phyloP scores from a whole-genome alignment of 2,888 invertebrate genomes.

The Resseliella maxima region DNA sequence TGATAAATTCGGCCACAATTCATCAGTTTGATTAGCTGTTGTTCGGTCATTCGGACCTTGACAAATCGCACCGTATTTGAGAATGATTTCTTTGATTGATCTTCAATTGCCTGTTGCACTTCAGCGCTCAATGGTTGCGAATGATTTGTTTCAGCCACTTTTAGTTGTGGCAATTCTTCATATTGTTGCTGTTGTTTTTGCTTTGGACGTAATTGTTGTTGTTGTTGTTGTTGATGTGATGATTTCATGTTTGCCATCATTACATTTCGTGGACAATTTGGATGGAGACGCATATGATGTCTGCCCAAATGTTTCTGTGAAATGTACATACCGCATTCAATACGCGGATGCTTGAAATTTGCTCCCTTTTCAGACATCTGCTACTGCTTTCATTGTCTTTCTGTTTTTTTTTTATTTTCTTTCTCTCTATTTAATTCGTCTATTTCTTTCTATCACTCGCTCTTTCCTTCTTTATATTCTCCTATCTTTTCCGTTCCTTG shows the following conservation, averaged over 20 bases:
- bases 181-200: neutral
- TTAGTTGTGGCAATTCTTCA: neutral
- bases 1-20: neutral
- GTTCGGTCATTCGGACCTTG: neutral
- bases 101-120: neutral
- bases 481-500: too few species aligned
- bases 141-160: neutral
- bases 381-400: too few species aligned
- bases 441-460: too few species aligned
- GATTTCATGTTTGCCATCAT: neutral
- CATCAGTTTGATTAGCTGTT: neutral
- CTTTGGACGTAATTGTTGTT: neutral
- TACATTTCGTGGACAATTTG: neutral
- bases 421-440: too few species aligned
- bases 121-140: neutral
- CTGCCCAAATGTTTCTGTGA: constrained; percentile 18
- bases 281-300: neutral
- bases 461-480: too few species aligned
- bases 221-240: neutral
- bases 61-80: neutral
- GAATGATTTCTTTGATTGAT: neutral
- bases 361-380: too few species aligned
- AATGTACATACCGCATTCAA: neutral
- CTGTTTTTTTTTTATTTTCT: too few species aligned
- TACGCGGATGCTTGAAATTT: neutral